These are phyloP conservation scores for Siderastrea siderea DNA, from an alignment of 92 coral and sea anemone species.

Conservation along the genomic window DNA sequence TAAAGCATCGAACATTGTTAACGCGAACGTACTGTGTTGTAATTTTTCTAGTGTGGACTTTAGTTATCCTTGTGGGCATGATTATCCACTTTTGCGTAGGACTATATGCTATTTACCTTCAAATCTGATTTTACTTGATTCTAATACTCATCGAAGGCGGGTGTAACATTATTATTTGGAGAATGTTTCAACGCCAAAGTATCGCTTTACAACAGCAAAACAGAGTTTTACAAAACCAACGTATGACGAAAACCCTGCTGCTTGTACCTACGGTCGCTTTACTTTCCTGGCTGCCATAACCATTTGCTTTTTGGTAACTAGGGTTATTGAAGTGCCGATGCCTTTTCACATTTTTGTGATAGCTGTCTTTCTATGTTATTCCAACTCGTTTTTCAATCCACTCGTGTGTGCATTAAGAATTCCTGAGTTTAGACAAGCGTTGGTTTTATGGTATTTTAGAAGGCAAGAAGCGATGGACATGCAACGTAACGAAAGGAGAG, in stretches of 20 bases:
- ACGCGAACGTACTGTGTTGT: too few species aligned
- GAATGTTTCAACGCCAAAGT: slow-evolving; percentile 1
- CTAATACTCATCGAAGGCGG: neutral
- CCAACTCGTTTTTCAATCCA: slow-evolving; percentile 7
- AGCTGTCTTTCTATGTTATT: neutral
- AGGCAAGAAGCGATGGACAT: neutral
- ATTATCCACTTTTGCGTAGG: too few species aligned
- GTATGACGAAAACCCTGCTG: slow-evolving; percentile 10
- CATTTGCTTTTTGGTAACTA: neutral
- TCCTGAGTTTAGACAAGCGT: slow-evolving; percentile 11
- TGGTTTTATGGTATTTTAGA: neutral
- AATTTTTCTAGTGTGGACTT: too few species aligned
- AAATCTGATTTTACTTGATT: neutral
- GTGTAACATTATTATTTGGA: slow-evolving; percentile 17
- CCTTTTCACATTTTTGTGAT: neutral
- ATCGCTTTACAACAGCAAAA: neutral
- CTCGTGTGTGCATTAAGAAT: slow-evolving; percentile 12
- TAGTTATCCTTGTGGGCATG: too few species aligned
- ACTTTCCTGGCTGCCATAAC: neutral
- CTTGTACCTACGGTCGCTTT: neutral
- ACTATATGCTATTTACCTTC: too few species aligned
- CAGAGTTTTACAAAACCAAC: slow-evolving; percentile 10
- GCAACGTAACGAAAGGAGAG: neutral
- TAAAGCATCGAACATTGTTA: too few species aligned
- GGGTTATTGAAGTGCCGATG: neutral